Evolutionary conservation across 2,888 invertebrate species (phyloP), one percentile per base, ranked within the genome.

Genomic region (Notodonta dromedarius): DNA sequence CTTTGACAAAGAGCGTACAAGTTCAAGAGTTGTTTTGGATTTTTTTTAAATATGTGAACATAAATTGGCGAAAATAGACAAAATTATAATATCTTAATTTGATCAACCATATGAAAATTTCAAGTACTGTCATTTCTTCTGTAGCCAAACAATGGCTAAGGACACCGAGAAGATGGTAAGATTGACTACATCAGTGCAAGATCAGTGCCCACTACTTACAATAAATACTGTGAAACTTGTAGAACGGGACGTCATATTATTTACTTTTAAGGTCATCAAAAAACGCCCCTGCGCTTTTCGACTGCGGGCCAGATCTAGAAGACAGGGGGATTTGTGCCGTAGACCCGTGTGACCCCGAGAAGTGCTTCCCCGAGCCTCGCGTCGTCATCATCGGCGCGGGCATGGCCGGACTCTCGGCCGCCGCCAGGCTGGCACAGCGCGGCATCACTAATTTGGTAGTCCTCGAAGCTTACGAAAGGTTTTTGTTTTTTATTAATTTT

Each of bases 341-440:
- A 35, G 87, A 90, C 11, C 77, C 90, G 8, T 87, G 87, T 66
- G 84, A 90, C 56, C 69, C 85, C 7, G 74, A 84, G 11, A 73
- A 80, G 74, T 88, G 88, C 58, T 88, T 73, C 64, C 72, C 82
- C 2, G 94, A 96, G 81, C 96, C 96, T 0, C 94, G 94, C 0
- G 94, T 97, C 24, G 95, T 97, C 3, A 96, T 97, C 56, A 90
- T 97, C 42, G 97, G 97, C 0, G 97, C 96, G 0, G 97, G 97
- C 14, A 95, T 97, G 86, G 96, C 97, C 0, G 97, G 97, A 3
- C 88, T 97, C 13, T 96, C 97, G 0, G 97, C 97, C 0, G 97
- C 97, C 0, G 95, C 96, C 68, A 94, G 96, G 65, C 94, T 97
- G 1, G 83, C 94, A 0, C 94, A 96, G 76, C 94, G 96, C 63